phyloP scores from a whole-genome alignment of 2,888 invertebrate species.

The Sisyra nigra region DNA sequence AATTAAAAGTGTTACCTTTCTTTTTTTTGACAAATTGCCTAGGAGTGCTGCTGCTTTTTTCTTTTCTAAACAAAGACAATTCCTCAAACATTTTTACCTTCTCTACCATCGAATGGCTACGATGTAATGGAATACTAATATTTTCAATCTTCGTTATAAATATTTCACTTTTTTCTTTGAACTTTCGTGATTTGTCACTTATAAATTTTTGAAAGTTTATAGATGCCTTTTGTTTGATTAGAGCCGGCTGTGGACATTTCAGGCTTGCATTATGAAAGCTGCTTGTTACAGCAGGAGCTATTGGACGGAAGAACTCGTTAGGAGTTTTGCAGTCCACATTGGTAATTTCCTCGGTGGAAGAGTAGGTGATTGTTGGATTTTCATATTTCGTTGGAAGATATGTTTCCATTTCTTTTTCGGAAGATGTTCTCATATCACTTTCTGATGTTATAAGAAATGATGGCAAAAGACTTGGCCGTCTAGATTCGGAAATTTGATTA shows the following conservation, averaged over 20 bases:
- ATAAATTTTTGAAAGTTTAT: constrained; percentile 7
- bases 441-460: not conserved
- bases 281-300: constrained; percentile 11
- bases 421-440: constrained; percentile 4
- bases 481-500: not conserved
- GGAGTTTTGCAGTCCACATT: not conserved
- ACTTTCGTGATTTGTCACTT: constrained; percentile 8
- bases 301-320: constrained; percentile 8
- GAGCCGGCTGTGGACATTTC: constrained; percentile 12
- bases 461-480: not conserved
- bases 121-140: constrained; percentile 3
- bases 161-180: constrained; percentile 2
- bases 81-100: constrained; percentile 7
- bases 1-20: too few species aligned
- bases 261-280: constrained; percentile 13
- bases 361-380: not conserved
- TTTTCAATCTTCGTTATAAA: constrained; percentile 5
- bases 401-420: constrained; percentile 7
- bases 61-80: constrained; percentile 2
- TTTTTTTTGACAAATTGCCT: not conserved
- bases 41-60: not conserved
- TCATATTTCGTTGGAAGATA: not conserved
- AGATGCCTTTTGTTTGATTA: constrained; percentile 11
- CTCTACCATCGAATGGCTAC: constrained; percentile 5
- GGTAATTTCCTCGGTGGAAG: not conserved